phyloP scores from a whole-genome alignment of 1,140 invertebrate genomes.

The Brachystomella parvula region DNA sequence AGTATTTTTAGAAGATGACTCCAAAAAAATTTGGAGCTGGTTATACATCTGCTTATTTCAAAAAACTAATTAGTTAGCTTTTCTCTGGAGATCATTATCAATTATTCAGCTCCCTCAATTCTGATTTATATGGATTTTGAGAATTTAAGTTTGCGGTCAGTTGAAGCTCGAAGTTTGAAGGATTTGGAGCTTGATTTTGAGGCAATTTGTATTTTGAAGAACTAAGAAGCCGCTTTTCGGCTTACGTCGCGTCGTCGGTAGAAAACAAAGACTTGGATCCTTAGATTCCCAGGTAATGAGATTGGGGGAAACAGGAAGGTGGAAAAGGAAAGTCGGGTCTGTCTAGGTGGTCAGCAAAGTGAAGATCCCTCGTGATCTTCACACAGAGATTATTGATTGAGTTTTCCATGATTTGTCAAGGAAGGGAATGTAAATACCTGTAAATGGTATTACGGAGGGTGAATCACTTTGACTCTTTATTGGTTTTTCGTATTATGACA shows the following conservation, averaged over 20 bases:
- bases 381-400: neutral
- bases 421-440: neutral
- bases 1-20: slow-evolving; percentile 1
- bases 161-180: no score
- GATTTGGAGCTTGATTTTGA: no score
- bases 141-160: no score
- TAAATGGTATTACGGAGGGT: neutral
- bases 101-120: no score
- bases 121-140: no score
- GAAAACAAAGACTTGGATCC: no score
- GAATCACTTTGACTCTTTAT: neutral
- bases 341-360: neutral
- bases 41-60: slow-evolving; percentile 8
- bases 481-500: neutral
- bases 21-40: neutral
- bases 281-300: neutral
- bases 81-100: no score
- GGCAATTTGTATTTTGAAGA: no score
- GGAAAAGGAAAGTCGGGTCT: neutral
- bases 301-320: neutral
- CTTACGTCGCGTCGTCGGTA: no score
- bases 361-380: neutral
- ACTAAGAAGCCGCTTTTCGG: neutral
- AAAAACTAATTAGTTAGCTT: no score
- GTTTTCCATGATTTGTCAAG: neutral